Conservation (phyloP, 2,888 invertebrate genomes). For the Eutolmus rufibarbis region DNA sequence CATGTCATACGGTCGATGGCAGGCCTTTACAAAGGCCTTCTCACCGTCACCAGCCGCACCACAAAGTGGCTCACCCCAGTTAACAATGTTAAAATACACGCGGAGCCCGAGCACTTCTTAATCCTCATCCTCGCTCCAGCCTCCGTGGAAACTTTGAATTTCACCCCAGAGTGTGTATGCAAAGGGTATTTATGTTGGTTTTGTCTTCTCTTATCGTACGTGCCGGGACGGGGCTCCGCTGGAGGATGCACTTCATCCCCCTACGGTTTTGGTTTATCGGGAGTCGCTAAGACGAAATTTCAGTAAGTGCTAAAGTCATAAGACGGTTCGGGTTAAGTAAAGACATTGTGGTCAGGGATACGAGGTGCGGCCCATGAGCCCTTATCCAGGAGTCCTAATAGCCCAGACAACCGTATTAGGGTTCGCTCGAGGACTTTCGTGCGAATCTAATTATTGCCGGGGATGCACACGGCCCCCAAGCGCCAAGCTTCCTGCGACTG, state of each 20-base stretch:
- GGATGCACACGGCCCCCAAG: neutral
- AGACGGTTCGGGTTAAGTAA: neutral
- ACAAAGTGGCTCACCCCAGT: neutral
- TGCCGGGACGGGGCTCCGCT: neutral
- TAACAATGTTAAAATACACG: neutral
- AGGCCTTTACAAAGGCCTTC: conserved; percentile 4
- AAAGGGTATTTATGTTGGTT: conserved; percentile 36
- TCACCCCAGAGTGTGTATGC: conserved; percentile 36
- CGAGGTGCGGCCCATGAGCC: neutral
- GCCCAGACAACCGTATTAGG: conserved; percentile 26
- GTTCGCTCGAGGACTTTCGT: neutral
- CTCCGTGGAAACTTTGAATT: conserved; percentile 42
- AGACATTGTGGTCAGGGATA: conserved; percentile 26
- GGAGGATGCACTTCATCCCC: neutral
- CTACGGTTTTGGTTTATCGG: conserved; percentile 35
- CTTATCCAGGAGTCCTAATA: conserved; percentile 24
- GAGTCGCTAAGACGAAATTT: conserved; percentile 35
- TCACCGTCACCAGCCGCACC: neutral
- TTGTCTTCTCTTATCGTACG: conserved; percentile 37
- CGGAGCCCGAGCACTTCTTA: conserved; percentile 31
- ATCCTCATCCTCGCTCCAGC: neutral
- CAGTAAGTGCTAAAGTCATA: conserved; percentile 35
- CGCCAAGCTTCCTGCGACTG: neutral
- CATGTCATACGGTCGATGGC: conserved; percentile 40
- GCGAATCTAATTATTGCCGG: neutral